Conservation (phyloP, 2,888 invertebrate genomes). For the Phrixothrix hirtus region DNA sequence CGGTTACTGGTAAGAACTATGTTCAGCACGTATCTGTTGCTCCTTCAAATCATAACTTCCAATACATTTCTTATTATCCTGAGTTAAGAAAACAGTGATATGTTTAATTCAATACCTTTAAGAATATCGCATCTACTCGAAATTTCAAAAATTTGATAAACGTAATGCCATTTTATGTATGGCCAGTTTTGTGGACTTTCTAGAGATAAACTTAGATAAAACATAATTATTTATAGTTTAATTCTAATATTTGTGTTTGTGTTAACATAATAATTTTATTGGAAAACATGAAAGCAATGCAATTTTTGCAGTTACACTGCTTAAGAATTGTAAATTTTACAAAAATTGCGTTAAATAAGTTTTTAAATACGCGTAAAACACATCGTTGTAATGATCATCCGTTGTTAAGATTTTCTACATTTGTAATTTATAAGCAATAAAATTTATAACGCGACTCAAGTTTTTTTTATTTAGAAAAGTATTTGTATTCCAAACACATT, state of each 20-base stretch:
- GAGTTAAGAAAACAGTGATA: background rate
- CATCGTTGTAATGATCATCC: too few relatives aligned
- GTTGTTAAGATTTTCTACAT: too few relatives aligned
- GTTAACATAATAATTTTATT: too few relatives aligned
- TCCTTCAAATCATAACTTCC: conserved; percentile 2
- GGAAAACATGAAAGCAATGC: too few relatives aligned
- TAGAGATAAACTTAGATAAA: background rate
- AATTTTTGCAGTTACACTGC: too few relatives aligned
- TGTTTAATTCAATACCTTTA: background rate
- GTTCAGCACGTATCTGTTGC: conserved; percentile 4
- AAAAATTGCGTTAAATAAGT: too few relatives aligned
- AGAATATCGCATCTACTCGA: background rate
- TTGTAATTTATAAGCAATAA: too few relatives aligned
- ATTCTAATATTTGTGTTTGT: background rate
- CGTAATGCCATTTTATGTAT: background rate
- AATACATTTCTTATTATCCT: background rate
- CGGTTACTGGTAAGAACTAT: conserved; percentile 5
- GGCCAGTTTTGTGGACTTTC: background rate
- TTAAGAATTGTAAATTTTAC: too few relatives aligned
- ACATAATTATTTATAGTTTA: background rate
- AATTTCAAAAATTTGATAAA: background rate
- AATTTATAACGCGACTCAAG: too few relatives aligned
- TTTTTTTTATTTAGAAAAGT: too few relatives aligned
- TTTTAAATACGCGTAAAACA: too few relatives aligned
- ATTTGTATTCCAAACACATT: too few relatives aligned